A percentile compares a stretch with the other conserved stretches of the same genome.
These are phyloP conservation scores for chimpanzee (Pan troglodytes) DNA, from an alignment of 2,113 vertebrate species.

Conservation along the genomic window DNA sequence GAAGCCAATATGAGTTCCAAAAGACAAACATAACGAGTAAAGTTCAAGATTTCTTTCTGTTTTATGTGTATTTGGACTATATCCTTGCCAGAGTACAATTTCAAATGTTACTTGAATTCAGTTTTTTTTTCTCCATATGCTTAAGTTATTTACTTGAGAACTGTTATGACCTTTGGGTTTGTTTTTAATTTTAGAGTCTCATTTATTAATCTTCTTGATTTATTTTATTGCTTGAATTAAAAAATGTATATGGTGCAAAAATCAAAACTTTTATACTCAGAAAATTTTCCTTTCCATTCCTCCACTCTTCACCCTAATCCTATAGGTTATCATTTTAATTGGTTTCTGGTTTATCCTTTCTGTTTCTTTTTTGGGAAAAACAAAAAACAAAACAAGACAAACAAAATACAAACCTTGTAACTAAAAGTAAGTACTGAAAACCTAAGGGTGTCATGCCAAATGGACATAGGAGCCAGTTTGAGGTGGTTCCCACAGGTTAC, in stretches of 20 bases:
- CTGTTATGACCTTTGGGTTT: not conserved
- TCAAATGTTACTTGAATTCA: conserved; percentile 31
- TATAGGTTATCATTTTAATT: not conserved
- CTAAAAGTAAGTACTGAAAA: not conserved
- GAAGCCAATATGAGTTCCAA: not conserved
- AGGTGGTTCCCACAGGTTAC: not conserved
- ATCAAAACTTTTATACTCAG: not conserved
- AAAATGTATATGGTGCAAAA: not conserved
- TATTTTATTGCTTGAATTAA: not conserved
- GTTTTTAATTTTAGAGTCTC: not conserved
- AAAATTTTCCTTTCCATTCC: not conserved
- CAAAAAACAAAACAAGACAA: too few relatives aligned
- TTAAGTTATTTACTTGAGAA: not conserved
- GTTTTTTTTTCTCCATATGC: not conserved
- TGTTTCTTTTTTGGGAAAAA: not conserved
- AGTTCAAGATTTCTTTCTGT: not conserved
- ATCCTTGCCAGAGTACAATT: not conserved
- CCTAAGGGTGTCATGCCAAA: not conserved
- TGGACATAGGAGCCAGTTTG: not conserved
- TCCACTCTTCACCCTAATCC: not conserved
- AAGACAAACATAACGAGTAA: not conserved
- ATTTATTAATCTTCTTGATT: not conserved
- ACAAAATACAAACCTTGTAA: not conserved
- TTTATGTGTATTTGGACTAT: not conserved
- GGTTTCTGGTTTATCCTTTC: not conserved